A percentile compares a stretch with the other conserved stretches of the same genome.
Conservation (phyloP, 2,113 vertebrate species). For the Caracal caracal region DNA sequence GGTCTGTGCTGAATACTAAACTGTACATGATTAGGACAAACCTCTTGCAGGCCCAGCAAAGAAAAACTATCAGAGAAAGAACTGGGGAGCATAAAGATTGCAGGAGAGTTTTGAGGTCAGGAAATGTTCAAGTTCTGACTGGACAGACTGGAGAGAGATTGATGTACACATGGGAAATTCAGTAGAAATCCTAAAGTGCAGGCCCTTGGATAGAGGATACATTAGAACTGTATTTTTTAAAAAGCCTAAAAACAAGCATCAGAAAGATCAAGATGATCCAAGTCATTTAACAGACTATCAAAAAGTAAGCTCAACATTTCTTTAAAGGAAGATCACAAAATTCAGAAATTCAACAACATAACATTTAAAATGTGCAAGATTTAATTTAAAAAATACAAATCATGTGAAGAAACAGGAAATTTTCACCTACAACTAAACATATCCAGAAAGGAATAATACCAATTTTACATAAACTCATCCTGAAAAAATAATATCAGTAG, state of each 20-base stretch:
- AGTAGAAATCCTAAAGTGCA: neutral
- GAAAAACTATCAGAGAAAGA: neutral
- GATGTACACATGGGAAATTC: neutral
- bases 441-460: neutral
- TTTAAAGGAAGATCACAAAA: neutral
- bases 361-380: neutral
- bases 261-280: neutral
- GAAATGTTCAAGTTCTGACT: neutral
- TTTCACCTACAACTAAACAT: neutral
- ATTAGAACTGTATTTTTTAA: neutral
- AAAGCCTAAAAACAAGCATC: constrained; percentile 4
- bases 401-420: neutral
- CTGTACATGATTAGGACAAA: neutral
- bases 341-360: neutral
- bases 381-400: neutral
- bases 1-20: neutral
- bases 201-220: neutral
- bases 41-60: neutral
- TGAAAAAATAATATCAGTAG: neutral
- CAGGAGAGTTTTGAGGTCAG: neutral
- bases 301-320: neutral
- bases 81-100: neutral
- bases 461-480: neutral
- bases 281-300: neutral
- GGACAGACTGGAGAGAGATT: neutral